Evolutionary conservation across 2,888 invertebrate genomes (phyloP), one percentile per base, ranked within the genome.

Genomic region (Luperina testacea): DNA sequence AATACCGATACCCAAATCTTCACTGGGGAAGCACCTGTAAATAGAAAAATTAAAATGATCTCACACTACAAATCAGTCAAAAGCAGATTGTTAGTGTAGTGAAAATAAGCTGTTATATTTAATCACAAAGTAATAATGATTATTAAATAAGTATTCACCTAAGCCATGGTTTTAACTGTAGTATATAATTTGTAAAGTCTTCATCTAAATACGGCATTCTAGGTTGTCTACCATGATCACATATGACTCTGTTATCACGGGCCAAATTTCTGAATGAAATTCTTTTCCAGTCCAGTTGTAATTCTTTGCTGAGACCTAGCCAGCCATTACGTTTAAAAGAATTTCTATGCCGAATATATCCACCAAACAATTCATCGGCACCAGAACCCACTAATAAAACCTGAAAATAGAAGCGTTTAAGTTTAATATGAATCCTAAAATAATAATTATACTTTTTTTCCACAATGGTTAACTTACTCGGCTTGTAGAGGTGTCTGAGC

Each of bases 311-410:
- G 6, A 98, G 95, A 8, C 97, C 97, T 59, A 90, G 81, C 97
- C 97, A 95, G n/a, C 97, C 95, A 87, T 93, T 93, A 27, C 97
- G 97, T 90, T 96, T 97, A 79, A 97, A 97, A 8, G 97, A 97
- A 87, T 98, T 98, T 90, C 99, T 97, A 92, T 99, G 99, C 81
- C 99, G 97, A 59, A 98, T 98, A 92, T 99, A 99, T 3, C 99
- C 99, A 72, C 99, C 99, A 92, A 99, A 98, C 84, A 99, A 97
- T 96, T 99, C 99, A 97, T 99, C 99, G 1, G 99, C 99, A 13
- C 99, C 99, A 97, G 99, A 99, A 59, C 99, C 99, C 89, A 98
- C 96, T 86, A 99, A 94, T 81, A 99, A 95, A 38, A 99, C 97
- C 98, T 98, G 88, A 38, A 94, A 92, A 57, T 4, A 79, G 15